Base-by-base conservation (phyloP, 2,113 vertebrate genomes). In the Solea senegalensis region DNA sequence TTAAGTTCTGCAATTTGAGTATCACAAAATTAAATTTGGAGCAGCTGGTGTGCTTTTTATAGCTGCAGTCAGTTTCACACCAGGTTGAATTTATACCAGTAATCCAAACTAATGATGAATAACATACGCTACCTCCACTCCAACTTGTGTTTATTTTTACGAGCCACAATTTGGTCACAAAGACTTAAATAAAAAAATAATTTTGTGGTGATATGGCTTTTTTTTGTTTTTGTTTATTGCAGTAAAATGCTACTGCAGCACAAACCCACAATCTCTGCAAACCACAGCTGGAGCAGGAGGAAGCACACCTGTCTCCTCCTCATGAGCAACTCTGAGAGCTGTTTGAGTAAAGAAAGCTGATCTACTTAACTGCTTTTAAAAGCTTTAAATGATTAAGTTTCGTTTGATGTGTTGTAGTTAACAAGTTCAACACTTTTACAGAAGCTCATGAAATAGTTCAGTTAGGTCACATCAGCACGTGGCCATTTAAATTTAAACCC, bases 181-280 rank as follows among this genome's bases (percentile, higher is more conserved):
- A 59, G 16, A 64, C 40, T 50, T 59, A 5, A 40, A 41, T 9
- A 48, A 8, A 21, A 21, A 59, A 62, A 34, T 8, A 7, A 10
- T 11, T 11, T 45, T 41, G 28, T 62, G 10, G 14, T 1, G 1
- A 44, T 34, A 21, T 21, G 50, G 21, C 21, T 54, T 70, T 70
- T 51, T 51, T 16, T n/a, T 51, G 1, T 27, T 3, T 41, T 65
- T 74, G 66, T 52, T 10, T 28, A 69, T 72, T 89, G 85, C 80
- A 86, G 89, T 90, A 86, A 66, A 58, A 78, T 1, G 21, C 53
- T 85, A 85, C 85, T 88, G 80, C 87, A 89, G 52, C 54, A 67
- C 15, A 46, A 50, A 63, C 40, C 11, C 2, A 0, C 46, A 45
- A 67, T 40, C 41, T 41, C 62, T 51, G 27, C 60, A 53, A 13